Conservation (phyloP, 1,140 invertebrate species). For the Eupristina koningsbergeri region DNA sequence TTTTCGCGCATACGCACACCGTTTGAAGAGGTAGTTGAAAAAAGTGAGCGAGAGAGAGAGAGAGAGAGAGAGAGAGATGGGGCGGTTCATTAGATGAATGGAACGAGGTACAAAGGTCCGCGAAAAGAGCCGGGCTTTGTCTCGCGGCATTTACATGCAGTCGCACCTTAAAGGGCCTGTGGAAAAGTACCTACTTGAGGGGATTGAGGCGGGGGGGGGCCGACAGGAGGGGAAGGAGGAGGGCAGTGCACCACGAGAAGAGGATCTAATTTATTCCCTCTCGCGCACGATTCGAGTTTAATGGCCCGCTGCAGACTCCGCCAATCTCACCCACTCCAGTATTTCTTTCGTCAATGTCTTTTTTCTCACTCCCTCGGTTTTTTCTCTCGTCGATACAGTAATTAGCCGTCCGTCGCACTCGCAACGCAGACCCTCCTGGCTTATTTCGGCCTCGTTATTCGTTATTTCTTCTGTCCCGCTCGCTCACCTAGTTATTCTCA, state of each 20-base stretch:
- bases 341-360: not conserved
- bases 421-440: no score
- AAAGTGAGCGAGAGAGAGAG: not conserved
- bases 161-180: slow-evolving; percentile 56
- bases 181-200: not conserved
- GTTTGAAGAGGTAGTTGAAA: no score
- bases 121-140: slow-evolving; percentile 26
- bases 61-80: not conserved
- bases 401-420: not conserved
- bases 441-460: no score
- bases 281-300: slow-evolving; percentile 56
- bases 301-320: slow-evolving; percentile 51
- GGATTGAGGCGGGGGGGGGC: not conserved
- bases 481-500: no score
- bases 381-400: not conserved
- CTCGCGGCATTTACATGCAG: slow-evolving; percentile 51
- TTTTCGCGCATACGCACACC: slow-evolving; percentile 51
- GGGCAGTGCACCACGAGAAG: not conserved
- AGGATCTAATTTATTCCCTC: slow-evolving; percentile 57
- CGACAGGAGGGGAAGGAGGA: no score
- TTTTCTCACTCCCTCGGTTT: slow-evolving; percentile 48
- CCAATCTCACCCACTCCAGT: not conserved
- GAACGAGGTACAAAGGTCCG: slow-evolving; percentile 2
- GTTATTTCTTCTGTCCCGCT: no score
- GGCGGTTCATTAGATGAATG: not conserved